Evolutionary conservation across 2,888 invertebrate genomes (phyloP), one percentile per base, ranked within the genome.

Genomic region (Cryptocheilus praepositus): DNA sequence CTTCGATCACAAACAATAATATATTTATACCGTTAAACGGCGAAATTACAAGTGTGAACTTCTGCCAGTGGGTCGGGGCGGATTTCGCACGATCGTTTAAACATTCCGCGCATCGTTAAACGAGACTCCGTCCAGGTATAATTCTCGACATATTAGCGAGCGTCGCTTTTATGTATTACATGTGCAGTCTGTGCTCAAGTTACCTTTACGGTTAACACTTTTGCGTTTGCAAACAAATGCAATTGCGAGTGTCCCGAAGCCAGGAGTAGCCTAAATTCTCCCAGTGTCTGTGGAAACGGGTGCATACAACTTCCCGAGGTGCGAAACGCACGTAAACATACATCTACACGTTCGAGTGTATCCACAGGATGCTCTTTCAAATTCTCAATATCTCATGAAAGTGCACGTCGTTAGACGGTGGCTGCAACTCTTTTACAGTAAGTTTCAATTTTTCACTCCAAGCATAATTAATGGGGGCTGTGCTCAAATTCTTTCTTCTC

Each of bases 1-100:
- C 73, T 67, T 71, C 70, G 69, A 62, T 70, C 72, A 74, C 75
- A 72, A 78, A 75, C 71, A 79, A 72, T 73, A 77, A 73, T 69
- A 79, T 75, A 73, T 74, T 70, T 71, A 67, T 73, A 67, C 61
- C 58, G 60, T 74, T 70, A 54, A 70, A 72, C 64, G 64, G 57
- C 64, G 67, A 60, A 28, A 63, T 52, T 52, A 57, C 64, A 59
- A 25, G 63, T 67, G 62, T 61, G 58, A 63, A 44, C 58, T 21
- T 49, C 46, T 66, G 54, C 54, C 51, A 8, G 11, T 36, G 52
- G 43, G 28, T 28, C n/a, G 52, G 7, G 56, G 11, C 11, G 36
- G 36, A 36, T 36, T 7, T 36, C 8, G 36, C 36, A 36, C 36
- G 7, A 5, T 36, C 13, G 13, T 36, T 36, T 36, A 36, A 36